Conservation (phyloP, 1,140 invertebrate genomes). For the Euschistus heros region DNA sequence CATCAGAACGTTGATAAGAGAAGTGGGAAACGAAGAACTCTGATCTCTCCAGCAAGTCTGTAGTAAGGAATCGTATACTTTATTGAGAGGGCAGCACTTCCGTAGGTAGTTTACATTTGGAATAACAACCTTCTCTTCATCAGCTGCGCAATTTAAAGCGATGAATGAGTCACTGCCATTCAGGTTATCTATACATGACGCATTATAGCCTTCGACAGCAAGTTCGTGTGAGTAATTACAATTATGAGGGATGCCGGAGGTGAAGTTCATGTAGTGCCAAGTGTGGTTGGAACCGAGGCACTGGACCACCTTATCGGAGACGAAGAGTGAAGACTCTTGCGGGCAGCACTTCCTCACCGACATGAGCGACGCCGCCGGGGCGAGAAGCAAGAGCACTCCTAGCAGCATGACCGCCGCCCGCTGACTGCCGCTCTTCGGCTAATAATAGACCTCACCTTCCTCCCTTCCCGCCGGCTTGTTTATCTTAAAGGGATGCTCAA, state of each 20-base stretch:
- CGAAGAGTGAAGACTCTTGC: conserved; percentile 19
- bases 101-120: conserved; percentile 23
- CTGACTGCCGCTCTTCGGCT: not conserved
- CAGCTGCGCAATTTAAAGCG: conserved; percentile 16
- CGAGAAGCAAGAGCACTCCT: conserved; percentile 16
- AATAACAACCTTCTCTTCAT: conserved; percentile 9
- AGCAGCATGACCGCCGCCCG: conserved; percentile 3
- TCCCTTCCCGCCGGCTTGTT: too few relatives aligned
- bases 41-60: conserved; percentile 21
- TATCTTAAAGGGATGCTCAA: too few relatives aligned
- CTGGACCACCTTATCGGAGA: not conserved
- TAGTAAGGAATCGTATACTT: conserved; percentile 19
- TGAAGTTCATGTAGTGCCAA: conserved; percentile 19
- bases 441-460: too few relatives aligned
- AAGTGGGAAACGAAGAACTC: not conserved
- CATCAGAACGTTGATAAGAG: conserved; percentile 22
- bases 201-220: conserved; percentile 6
- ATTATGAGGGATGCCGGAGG: not conserved
- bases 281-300: conserved; percentile 11
- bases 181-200: conserved; percentile 22
- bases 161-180: conserved; percentile 2
- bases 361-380: not conserved
- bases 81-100: conserved; percentile 25
- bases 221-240: conserved; percentile 1
- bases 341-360: conserved; percentile 23